phyloP scores from a whole-genome alignment of 2,888 invertebrate species.

The Rapana venosa region DNA sequence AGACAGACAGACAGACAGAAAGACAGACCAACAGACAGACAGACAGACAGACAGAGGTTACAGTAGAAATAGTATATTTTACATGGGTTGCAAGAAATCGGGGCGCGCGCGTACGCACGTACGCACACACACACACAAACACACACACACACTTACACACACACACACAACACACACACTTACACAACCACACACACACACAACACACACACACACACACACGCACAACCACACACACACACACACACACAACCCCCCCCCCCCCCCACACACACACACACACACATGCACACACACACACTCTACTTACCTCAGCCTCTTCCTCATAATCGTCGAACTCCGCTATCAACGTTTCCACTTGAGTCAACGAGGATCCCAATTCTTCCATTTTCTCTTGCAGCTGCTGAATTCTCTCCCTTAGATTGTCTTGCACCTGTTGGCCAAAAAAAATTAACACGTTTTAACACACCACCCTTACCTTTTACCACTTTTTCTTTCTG shows the following conservation, averaged over 20 bases:
- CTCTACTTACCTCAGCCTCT: conserved; percentile 78
- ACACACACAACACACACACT: not conserved
- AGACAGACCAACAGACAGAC: not conserved
- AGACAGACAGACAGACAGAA: not conserved
- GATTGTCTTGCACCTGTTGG: conserved; percentile 77
- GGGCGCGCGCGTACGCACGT: not conserved
- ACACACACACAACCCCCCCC: not conserved
- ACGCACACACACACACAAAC: not conserved
- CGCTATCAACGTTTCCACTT: conserved; percentile 88
- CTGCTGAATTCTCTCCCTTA: conserved; percentile 77
- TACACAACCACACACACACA: too few species aligned
- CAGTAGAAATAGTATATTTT: too few species aligned
- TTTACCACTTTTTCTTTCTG: not conserved
- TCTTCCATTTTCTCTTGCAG: conserved; percentile 85
- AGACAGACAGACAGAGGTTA: too few species aligned
- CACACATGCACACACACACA: not conserved
- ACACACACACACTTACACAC: not conserved
- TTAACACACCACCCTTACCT: too few species aligned
- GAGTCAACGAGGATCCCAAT: conserved; percentile 90
- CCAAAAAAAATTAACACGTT: not conserved
- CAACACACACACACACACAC: too few species aligned
- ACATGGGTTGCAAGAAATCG: too few species aligned
- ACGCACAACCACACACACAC: not conserved
- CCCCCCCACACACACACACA: not conserved
- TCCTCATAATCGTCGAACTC: conserved; percentile 89